Percentiles rank a stretch among this genome's conserved stretches.
Conservation (phyloP, 2,888 invertebrate species). For the Automeris io region DNA sequence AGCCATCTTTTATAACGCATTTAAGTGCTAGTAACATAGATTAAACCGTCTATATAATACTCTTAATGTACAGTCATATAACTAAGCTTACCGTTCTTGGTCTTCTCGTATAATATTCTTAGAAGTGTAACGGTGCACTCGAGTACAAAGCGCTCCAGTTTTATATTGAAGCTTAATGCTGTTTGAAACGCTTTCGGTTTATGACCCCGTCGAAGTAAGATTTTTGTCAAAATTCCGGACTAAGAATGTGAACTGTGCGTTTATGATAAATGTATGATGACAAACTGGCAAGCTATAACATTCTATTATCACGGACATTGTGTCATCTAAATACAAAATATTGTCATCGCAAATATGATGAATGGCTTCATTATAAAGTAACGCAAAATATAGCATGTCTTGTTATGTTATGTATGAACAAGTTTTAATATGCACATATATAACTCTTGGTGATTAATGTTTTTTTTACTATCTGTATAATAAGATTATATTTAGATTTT, state of each 20-base stretch:
- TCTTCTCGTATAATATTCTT: conserved; percentile 46
- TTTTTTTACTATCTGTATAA: too few relatives aligned
- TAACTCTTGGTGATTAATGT: too few relatives aligned
- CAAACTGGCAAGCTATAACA: conserved; percentile 4
- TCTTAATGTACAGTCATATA: conserved; percentile 46
- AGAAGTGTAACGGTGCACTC: conserved; percentile 57
- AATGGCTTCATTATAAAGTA: not conserved
- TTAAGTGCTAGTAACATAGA: conserved; percentile 51
- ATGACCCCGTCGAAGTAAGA: conserved; percentile 43
- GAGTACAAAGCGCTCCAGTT: conserved; percentile 55
- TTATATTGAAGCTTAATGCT: conserved; percentile 41
- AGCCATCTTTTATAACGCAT: too few relatives aligned
- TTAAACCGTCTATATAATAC: conserved; percentile 50
- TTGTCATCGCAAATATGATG: conserved; percentile 5
- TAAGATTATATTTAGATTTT: too few relatives aligned
- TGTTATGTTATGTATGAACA: too few relatives aligned
- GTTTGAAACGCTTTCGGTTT: conserved; percentile 39
- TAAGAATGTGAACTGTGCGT: conserved; percentile 22
- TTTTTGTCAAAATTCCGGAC: conserved; percentile 39
- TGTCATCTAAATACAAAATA: conserved; percentile 3
- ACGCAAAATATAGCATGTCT: too few relatives aligned
- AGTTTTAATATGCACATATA: too few relatives aligned
- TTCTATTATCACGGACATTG: conserved; percentile 6
- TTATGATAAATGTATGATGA: conserved; percentile 17
- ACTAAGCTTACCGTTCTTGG: conserved; percentile 51